Conservation (phyloP, 2,888 invertebrate genomes). For the Poecilobothrus nobilitatus region DNA sequence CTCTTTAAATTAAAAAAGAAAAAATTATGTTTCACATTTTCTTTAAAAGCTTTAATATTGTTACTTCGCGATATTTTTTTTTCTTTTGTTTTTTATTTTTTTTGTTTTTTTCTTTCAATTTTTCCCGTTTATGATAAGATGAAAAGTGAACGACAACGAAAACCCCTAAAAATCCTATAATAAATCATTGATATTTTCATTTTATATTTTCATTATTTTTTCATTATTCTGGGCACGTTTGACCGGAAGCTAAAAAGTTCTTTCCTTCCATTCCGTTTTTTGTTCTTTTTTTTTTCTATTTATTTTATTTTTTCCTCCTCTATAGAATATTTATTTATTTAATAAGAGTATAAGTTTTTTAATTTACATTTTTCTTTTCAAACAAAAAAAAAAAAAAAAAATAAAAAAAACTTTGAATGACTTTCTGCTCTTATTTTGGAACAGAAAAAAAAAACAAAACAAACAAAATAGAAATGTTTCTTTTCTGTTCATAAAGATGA, state of each 20-base stretch:
- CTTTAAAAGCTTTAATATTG: neutral
- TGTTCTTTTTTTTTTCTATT: neutral
- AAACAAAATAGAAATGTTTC: neutral
- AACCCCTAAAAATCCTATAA: neutral
- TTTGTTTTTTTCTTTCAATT: no score
- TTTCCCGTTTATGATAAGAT: no score
- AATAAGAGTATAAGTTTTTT: slow-evolving; percentile 6
- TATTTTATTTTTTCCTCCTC: neutral
- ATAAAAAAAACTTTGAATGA: neutral
- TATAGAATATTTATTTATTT: neutral
- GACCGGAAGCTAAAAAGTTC: neutral
- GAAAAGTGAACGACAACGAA: neutral
- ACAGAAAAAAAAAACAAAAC: neutral
- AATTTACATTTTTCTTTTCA: slow-evolving; percentile 3
- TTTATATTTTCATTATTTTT: neutral
- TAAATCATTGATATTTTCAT: neutral
- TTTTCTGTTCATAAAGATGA: neutral
- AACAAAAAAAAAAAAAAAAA: no score
- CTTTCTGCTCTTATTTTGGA: neutral
- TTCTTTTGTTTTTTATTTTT: neutral
- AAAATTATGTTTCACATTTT: no score
- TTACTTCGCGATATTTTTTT: neutral
- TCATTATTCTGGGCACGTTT: slow-evolving; percentile 1
- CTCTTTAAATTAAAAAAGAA: no score
- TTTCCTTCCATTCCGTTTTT: neutral